Conservation (phyloP, 2,888 invertebrate genomes). For the Raillietiella orientalis region DNA sequence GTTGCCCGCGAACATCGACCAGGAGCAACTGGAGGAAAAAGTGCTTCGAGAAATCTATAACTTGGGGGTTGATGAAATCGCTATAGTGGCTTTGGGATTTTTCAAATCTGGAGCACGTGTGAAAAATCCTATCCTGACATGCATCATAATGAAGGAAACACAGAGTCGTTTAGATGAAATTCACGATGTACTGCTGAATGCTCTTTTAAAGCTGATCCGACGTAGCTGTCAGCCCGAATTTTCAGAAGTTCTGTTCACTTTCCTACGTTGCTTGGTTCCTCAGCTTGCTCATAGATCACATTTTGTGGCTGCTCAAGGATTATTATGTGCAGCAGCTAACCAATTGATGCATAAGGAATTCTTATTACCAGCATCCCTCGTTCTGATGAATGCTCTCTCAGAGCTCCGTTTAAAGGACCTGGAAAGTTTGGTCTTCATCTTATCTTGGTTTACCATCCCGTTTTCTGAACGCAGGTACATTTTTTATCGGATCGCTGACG, state of each 20-base stretch:
- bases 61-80: slow-evolving; percentile 28
- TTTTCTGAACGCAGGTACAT: too few relatives aligned
- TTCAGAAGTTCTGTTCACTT: too few relatives aligned
- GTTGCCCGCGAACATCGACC: slow-evolving; percentile 16
- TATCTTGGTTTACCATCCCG: slow-evolving; percentile 25
- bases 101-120: slow-evolving; percentile 37
- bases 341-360: too few relatives aligned
- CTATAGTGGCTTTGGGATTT: slow-evolving; percentile 35
- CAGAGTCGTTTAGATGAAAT: slow-evolving; percentile 18
- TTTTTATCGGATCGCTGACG: slow-evolving; percentile 14
- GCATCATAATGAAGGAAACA: slow-evolving; percentile 19
- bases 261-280: too few relatives aligned
- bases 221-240: too few relatives aligned
- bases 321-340: too few relatives aligned
- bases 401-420: slow-evolving; percentile 31
- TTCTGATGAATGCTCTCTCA: slow-evolving; percentile 16
- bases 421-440: slow-evolving; percentile 27
- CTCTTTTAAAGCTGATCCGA: slow-evolving; percentile 28
- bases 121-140: slow-evolving; percentile 17
- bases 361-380: too few relatives aligned
- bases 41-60: slow-evolving; percentile 18
- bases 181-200: slow-evolving; percentile 27
- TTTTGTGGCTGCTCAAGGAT: too few relatives aligned
- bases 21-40: slow-evolving; percentile 28
- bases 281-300: too few relatives aligned